A percentile compares a stretch with the other conserved stretches of the same genome.
phyloP scores from a whole-genome alignment of 2,888 invertebrate genomes.

The Drosophila greeni region DNA sequence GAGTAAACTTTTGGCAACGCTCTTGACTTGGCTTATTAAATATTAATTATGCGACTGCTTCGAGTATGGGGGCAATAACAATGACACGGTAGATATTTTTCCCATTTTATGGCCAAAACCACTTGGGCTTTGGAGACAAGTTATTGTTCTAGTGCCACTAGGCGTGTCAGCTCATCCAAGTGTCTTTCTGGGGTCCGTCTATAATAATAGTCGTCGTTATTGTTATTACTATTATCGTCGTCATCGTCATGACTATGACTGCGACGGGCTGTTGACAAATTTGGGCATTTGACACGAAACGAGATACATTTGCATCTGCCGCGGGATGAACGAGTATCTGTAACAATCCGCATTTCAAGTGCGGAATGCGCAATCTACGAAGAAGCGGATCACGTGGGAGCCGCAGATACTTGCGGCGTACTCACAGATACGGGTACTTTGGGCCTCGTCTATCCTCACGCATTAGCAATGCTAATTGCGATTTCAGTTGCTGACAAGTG shows the following conservation, averaged over 20 bases:
- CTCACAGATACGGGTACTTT: constrained; percentile 34
- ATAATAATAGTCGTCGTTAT: constrained; percentile 20
- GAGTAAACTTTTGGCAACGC: constrained; percentile 39
- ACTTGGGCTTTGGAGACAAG: constrained; percentile 42
- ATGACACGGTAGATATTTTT: constrained; percentile 36
- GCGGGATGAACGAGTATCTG: constrained; percentile 22
- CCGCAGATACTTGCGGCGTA: constrained; percentile 38
- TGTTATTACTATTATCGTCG: constrained; percentile 12
- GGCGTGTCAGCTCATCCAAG: constrained; percentile 60
- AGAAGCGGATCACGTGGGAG: constrained; percentile 34
- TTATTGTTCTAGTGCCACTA: constrained; percentile 57
- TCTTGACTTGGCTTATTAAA: constrained; percentile 64
- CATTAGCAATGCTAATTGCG: constrained; percentile 71
- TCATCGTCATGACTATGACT: constrained; percentile 29
- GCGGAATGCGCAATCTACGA: constrained; percentile 27
- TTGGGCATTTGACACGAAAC: constrained; percentile 64
- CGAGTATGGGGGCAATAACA: constrained; percentile 41
- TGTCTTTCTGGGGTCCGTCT: constrained; percentile 11
- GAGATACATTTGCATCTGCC: constrained; percentile 44
- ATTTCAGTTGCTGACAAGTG: constrained; percentile 49
- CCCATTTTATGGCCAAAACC: constrained; percentile 68
- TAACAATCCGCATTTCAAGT: constrained; percentile 29
- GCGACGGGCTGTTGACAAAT: constrained; percentile 41
- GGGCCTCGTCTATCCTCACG: constrained; percentile 45
- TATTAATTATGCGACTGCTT: constrained; percentile 67